Conservation (phyloP, 2,888 invertebrate species). For the Mystacides longicornis region DNA sequence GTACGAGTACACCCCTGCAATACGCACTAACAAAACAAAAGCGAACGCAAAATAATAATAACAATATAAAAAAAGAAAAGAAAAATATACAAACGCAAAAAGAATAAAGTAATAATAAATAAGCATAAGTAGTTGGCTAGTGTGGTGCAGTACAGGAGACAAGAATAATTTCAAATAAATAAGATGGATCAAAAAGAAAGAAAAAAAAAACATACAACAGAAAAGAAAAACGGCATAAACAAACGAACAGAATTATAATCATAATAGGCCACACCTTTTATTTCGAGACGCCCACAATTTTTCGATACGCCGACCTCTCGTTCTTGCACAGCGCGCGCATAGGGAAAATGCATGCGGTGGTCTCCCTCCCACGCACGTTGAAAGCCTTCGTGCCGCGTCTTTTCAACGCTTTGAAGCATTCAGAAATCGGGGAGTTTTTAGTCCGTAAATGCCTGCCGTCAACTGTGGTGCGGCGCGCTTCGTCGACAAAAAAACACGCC, state of each 20-base stretch:
- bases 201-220: background rate
- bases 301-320: background rate
- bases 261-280: background rate
- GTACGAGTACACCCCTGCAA: background rate
- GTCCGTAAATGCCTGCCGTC: background rate
- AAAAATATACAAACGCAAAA: background rate
- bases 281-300: background rate
- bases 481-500: background rate
- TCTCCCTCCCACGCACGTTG: background rate
- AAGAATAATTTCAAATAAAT: background rate
- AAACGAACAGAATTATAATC: background rate
- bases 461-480: background rate
- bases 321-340: background rate
- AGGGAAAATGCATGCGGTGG: background rate
- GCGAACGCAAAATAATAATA: background rate
- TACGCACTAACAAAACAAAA: background rate
- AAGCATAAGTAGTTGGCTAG: background rate
- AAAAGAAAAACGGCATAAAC: background rate
- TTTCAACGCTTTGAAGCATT: background rate
- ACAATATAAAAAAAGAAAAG: background rate
- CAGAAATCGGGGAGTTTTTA: background rate
- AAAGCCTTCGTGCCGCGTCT: background rate
- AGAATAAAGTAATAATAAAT: background rate
- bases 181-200: background rate
- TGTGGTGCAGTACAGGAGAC: background rate